Evolutionary conservation across 2,888 invertebrate genomes (phyloP), one percentile per base, ranked within the genome.

Genomic region (Drosophila kambysellisi): DNA sequence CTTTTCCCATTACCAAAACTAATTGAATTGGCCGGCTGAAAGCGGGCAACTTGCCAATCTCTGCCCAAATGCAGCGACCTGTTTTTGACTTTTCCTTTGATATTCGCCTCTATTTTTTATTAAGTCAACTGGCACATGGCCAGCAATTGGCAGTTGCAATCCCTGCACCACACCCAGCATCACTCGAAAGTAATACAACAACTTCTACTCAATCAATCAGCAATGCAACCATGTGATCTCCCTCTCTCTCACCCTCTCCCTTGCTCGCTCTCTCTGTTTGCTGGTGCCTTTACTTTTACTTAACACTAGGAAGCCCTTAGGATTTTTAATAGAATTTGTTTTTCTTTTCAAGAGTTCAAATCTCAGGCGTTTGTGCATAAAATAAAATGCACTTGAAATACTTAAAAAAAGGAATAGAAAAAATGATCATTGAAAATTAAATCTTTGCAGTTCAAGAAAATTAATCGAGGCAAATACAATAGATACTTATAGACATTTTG

Each of bases 161-260:
- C 53, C 54, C 35, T 37, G 60, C 62, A 59, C 58, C 76, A 72
- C 73, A 74, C 74, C 62, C 70, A 58, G 56, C 51, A 6, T 11
- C 82, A 78, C 80, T 82, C 68, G 84, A 84, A 81, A 73, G 70
- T 37, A 50, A 63, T 64, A 39, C 78, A 77, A 73, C 66, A 77
- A 77, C 66, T 70, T 76, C 69, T 64, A 59, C 61, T 76, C 74
- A 81, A 88, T 83, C 85, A 88, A 85, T 85, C 81, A 81, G 78
- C 58, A 61, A 35, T 64, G 53, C 15, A 41, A 41, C 56, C 64
- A 43, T 46, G 52, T 11, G 9, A n/a, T 11, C 11, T n/a, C 43
- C 17, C 12, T 29, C 41, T 17, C 51, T 1, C 39, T 2, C 39
- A 11, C 9, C 12, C 35, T 35, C 43, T 20, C 39, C 39, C 30